phyloP scores from a whole-genome alignment of 2,888 invertebrate species.

The Hylaea fasciaria region DNA sequence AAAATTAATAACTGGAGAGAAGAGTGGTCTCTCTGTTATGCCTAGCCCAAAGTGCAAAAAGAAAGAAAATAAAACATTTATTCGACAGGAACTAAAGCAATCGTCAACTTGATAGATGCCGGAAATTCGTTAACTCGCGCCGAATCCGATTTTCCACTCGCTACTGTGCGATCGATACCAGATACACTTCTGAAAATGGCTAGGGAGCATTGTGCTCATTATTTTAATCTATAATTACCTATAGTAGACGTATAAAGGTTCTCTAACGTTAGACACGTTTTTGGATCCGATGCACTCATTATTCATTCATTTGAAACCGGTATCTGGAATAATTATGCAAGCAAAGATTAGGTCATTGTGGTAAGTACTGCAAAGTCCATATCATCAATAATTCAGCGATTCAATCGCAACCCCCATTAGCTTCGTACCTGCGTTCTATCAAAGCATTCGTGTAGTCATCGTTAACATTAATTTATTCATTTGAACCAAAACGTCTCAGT shows the following conservation, averaged over 20 bases:
- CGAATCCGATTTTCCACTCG: conserved; percentile 23
- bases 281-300: not conserved
- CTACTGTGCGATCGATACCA: conserved; percentile 17
- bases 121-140: conserved; percentile 32
- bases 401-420: conserved; percentile 6
- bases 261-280: no score
- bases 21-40: no score
- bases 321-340: conserved; percentile 4
- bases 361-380: conserved; percentile 8
- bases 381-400: conserved; percentile 21
- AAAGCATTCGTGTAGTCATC: not conserved
- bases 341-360: no score
- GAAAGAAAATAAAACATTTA: no score
- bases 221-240: no score
- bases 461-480: not conserved
- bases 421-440: not conserved
- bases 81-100: conserved; percentile 27
- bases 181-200: conserved; percentile 2
- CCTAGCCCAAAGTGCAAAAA: no score
- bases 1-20: no score
- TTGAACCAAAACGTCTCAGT: not conserved
- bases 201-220: not conserved
- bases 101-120: conserved; percentile 22
- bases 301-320: not conserved
- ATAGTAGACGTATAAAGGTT: no score